Evolutionary conservation across 2,888 invertebrate species (phyloP), one percentile per base, ranked within the genome.

Genomic region (Protula sp.): DNA sequence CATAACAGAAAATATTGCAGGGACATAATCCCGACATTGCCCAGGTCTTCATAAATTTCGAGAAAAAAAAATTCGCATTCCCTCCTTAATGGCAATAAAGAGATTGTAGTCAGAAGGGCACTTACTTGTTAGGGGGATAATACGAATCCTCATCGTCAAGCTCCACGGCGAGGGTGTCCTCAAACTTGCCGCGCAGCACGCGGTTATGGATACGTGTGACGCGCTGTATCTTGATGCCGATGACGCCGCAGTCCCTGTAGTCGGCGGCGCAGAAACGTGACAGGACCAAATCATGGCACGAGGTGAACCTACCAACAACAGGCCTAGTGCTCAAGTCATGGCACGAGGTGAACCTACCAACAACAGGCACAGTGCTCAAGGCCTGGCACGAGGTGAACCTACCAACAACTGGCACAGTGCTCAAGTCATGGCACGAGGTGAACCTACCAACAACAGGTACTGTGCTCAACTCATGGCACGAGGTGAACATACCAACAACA

Each of bases 381-480:
- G 80, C 79, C 67, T 77, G 74, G 64, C 79, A 79, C 9, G 79
- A 76, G 2, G 73, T 72, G 62, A 75, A 80, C 80, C 81, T 81
- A 63, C 4, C 54, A 60, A 30, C n/a, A n/a, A n/a, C n/a, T 50
- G 53, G 45, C 51, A 26, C 9, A 26, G 50, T 50, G 50, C 24
- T n/a, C 45, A 81, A 68, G 58, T 81, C 79, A 67, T 77, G 74
- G 64, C 79, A 79, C 9, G 79, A 76, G 2, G 73, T 72, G 62
- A 75, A 80, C 80, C 81, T 81, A 63, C 4, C 54, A 60, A 30
- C n/a, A n/a, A n/a, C n/a, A 51, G 53, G 45, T 51, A 26, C 9
- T 22, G 50, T 50, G 50, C 24, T n/a, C 14, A 14, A 45, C 14
- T 14, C 19, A 45, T n/a, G n/a, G n/a, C n/a, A n/a, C n/a, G n/a